Percentiles rank a stretch among this genome's conserved stretches.
Conservation (phyloP, 2,797 vertebrate species). For the Cyclura pinguis region DNA sequence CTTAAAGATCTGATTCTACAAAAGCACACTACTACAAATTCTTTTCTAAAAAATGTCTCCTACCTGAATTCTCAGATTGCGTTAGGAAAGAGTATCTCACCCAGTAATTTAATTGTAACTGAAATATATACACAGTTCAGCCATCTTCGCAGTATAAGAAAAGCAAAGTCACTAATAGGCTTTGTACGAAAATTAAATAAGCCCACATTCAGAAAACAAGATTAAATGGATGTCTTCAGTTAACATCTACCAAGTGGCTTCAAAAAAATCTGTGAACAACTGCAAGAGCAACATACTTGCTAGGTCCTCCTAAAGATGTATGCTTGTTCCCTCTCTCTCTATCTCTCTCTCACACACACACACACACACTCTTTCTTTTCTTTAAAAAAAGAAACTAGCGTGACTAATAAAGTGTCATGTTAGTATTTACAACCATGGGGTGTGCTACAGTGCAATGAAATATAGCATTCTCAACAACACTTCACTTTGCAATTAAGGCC, state of each 20-base stretch:
- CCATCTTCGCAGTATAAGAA: constrained; percentile 37
- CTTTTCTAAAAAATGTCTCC: constrained; percentile 19
- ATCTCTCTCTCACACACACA: neutral
- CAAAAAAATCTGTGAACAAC: constrained; percentile 16
- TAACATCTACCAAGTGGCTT: constrained; percentile 21
- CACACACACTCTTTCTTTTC: too few relatives aligned
- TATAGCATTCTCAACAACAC: neutral
- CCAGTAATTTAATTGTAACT: constrained; percentile 55
- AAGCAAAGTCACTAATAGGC: constrained; percentile 26
- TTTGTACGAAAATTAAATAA: constrained; percentile 45
- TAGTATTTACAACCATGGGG: constrained; percentile 22
- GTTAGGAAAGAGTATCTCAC: constrained; percentile 47
- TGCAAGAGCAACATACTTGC: neutral
- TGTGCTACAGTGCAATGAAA: neutral
- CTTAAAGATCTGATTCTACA: constrained; percentile 63
- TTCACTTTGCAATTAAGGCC: constrained; percentile 25
- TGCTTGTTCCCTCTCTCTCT: neutral
- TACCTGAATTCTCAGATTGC: constrained; percentile 43
- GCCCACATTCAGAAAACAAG: constrained; percentile 7
- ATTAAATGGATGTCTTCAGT: constrained; percentile 38
- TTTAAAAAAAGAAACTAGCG: constrained; percentile 9
- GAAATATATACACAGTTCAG: constrained; percentile 53
- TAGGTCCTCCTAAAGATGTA: neutral
- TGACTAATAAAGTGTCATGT: constrained; percentile 29
- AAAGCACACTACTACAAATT: constrained; percentile 40